A percentile compares a stretch with the other conserved stretches of the same genome.
These are phyloP conservation scores for Cerceris ruficornis DNA, from an alignment of 2,888 invertebrate genomes.

Conservation along the genomic window DNA sequence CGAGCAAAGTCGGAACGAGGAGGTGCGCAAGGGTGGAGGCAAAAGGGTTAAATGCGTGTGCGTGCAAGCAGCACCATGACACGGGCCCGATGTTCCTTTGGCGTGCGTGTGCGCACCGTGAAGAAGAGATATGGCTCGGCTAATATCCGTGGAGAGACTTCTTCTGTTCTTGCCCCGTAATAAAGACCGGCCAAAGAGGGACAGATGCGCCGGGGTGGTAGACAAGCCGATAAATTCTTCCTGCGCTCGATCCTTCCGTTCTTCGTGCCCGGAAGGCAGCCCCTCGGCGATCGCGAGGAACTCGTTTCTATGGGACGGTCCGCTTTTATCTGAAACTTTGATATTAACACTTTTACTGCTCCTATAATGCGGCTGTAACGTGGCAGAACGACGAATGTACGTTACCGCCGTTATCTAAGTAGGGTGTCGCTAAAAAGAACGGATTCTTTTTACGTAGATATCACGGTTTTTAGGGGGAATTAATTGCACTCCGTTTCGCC, in stretches of 20 bases:
- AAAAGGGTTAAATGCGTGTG: conserved; percentile 10
- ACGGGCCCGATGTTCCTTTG: conserved; percentile 31
- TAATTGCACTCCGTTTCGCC: conserved; percentile 6
- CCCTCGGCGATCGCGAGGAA: conserved; percentile 7
- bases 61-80: conserved; percentile 39
- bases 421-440: too few relatives aligned
- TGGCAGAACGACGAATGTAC: too few relatives aligned
- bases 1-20: too few relatives aligned
- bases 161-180: conserved; percentile 57
- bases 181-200: conserved; percentile 59
- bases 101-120: conserved; percentile 36
- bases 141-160: conserved; percentile 60
- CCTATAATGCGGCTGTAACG: too few relatives aligned
- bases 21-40: not conserved
- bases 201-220: conserved; percentile 63
- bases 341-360: too few relatives aligned
- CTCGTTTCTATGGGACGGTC: too few relatives aligned
- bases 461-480: too few relatives aligned
- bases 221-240: conserved; percentile 59
- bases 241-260: conserved; percentile 52
- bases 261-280: conserved; percentile 8
- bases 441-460: too few relatives aligned
- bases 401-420: too few relatives aligned
- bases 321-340: too few relatives aligned
- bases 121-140: conserved; percentile 53